Percentiles rank a stretch among this genome's conserved stretches.
phyloP scores from a whole-genome alignment of 2,888 invertebrate genomes.

The Standfussiana lucernea region DNA sequence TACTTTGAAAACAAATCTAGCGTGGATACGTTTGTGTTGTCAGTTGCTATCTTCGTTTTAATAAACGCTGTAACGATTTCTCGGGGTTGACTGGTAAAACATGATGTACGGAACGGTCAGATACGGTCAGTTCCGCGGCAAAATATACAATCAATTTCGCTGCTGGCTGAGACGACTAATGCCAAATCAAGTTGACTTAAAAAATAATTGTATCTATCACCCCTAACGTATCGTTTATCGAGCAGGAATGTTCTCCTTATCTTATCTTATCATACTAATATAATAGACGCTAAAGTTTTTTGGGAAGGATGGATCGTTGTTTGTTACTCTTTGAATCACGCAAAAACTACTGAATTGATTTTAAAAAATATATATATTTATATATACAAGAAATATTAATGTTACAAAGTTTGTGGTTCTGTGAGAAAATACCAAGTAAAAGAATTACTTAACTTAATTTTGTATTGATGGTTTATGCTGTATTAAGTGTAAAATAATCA shows the following conservation, averaged over 20 bases:
- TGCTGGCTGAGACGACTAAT: background rate
- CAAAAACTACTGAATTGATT: background rate
- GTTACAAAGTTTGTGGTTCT: too few species aligned
- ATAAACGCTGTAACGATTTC: background rate
- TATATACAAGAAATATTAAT: too few species aligned
- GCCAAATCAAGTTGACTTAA: background rate
- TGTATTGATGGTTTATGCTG: too few species aligned
- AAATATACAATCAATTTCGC: background rate
- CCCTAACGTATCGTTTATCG: background rate
- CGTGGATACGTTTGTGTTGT: slow-evolving; percentile 17
- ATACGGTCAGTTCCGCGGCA: background rate
- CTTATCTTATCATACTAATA: too few species aligned
- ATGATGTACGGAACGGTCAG: background rate
- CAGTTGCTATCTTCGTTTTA: slow-evolving; percentile 5
- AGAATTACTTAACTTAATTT: too few species aligned
- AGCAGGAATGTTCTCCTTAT: too few species aligned
- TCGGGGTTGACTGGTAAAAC: background rate
- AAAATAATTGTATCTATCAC: background rate
- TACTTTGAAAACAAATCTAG: slow-evolving; percentile 49
- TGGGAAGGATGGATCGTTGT: background rate
- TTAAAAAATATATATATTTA: background rate
- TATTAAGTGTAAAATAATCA: too few species aligned
- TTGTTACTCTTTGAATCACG: background rate
- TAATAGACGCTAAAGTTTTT: background rate
- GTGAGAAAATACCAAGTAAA: too few species aligned